phyloP scores from a whole-genome alignment of 2,113 vertebrate genomes.

The Haemorhous mexicanus region DNA sequence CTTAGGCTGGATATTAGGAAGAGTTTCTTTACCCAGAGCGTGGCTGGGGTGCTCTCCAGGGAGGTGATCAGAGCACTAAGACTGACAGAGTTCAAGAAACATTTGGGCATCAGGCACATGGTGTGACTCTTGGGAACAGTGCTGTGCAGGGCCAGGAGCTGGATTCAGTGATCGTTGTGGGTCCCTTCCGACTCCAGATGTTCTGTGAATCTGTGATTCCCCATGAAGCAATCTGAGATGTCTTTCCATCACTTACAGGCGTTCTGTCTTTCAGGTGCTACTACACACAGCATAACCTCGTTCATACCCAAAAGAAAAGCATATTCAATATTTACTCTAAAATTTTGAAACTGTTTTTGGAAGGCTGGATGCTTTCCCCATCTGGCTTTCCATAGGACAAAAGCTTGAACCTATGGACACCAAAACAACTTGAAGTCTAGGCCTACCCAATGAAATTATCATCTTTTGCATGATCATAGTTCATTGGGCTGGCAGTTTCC shows the following conservation, averaged over 20 bases:
- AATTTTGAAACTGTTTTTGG: neutral
- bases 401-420: neutral
- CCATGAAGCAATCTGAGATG: neutral
- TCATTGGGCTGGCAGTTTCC: neutral
- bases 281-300: neutral
- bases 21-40: too few relatives aligned
- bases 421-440: neutral
- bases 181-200: neutral
- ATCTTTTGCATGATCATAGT: neutral
- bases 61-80: neutral
- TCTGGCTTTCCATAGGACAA: neutral
- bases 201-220: neutral
- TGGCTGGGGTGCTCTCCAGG: rapidly evolving
- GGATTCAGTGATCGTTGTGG: rapidly evolving
- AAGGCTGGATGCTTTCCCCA: neutral
- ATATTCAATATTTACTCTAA: neutral
- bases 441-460: neutral
- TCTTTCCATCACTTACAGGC: neutral
- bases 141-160: neutral
- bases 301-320: neutral
- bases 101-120: neutral
- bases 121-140: neutral
- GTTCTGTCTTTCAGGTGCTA: neutral
- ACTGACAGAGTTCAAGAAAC: neutral
- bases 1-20: neutral